Percentiles rank a stretch among this genome's conserved stretches.
Evolutionary conservation across 1,140 invertebrate species (phyloP).

Genomic region (Polyergus mexicanus): DNA sequence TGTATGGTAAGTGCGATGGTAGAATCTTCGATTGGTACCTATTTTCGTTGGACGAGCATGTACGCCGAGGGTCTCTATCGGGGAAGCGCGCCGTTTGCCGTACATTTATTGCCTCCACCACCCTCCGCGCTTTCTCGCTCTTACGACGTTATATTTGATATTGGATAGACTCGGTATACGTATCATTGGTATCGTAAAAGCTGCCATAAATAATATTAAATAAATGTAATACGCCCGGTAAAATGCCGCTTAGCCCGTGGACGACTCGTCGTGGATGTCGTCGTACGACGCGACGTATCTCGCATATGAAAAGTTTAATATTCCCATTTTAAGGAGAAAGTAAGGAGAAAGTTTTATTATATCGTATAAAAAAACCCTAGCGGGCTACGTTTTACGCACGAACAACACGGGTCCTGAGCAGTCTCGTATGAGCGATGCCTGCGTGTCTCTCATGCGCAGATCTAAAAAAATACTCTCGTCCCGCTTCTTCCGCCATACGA

Average conservation of each 20-base stretch:
- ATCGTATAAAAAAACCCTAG: slow-evolving; percentile 38
- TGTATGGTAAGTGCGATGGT: slow-evolving; percentile 27
- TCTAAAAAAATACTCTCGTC: slow-evolving; percentile 45
- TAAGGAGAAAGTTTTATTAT: slow-evolving; percentile 55
- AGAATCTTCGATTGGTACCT: slow-evolving; percentile 75
- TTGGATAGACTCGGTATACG: slow-evolving; percentile 85
- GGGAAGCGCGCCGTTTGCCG: slow-evolving; percentile 83
- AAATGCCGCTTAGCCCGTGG: slow-evolving; percentile 80
- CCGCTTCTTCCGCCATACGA: neutral
- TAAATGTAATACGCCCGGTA: slow-evolving; percentile 85
- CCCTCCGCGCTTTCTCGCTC: slow-evolving; percentile 79
- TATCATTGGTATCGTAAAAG: slow-evolving; percentile 86
- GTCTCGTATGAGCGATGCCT: slow-evolving; percentile 36
- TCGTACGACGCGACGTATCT: slow-evolving; percentile 38
- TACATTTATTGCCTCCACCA: slow-evolving; percentile 85
- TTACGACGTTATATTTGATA: slow-evolving; percentile 87
- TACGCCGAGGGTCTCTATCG: slow-evolving; percentile 82
- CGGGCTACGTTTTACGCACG: slow-evolving; percentile 11
- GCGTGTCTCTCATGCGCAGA: slow-evolving; percentile 52
- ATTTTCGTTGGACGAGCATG: slow-evolving; percentile 76
- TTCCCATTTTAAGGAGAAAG: slow-evolving; percentile 38
- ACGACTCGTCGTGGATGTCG: slow-evolving; percentile 28
- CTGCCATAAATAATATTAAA: slow-evolving; percentile 86
- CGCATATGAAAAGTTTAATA: slow-evolving; percentile 65
- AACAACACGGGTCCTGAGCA: slow-evolving; percentile 4